Evolutionary conservation across 1,140 invertebrate species (phyloP), one percentile per base, ranked within the genome.

Genomic region (Zophobas atratus): DNA sequence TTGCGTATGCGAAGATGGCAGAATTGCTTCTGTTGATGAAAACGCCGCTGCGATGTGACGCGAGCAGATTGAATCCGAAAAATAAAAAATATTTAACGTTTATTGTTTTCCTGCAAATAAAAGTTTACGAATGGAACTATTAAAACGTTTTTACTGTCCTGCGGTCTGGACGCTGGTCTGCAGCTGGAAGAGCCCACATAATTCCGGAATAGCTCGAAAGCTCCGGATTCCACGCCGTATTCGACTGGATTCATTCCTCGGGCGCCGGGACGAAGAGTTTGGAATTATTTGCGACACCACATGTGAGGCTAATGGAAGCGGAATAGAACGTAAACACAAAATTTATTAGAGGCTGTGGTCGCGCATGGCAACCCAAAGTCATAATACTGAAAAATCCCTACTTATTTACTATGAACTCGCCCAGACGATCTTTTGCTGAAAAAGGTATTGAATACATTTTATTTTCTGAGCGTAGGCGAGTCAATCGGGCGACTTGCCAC

Each of bases 111-210:
- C 20, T 20, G 20, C 20, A 20, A 20, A 20, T 75, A 53, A 38
- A 60, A 63, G 73, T 71, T 71, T 71, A 72, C 75, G 71, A 73
- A 79, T 80, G 57, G 77, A 20, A 20, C 81, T 77, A 82, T 80
- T 82, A 82, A 80, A 80, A 80, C 77, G 79, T 78, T 80, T 79
- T 80, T 78, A 78, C 70, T 73, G 72, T 76, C 48, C 72, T 75
- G 67, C 75, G 79, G 81, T 82, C 76, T 57, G 73, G 33, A 33
- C 51, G 46, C 70, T 36, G 72, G 72, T 75, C 53, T 55, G 49
- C 72, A 75, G 53, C 72, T 75, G 72, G 20, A 20, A 57, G 53
- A 75, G 51, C 72, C 57, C 72, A 51, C 72, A 75, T 53, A 75
- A 36, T 51, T 75, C 51, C 33, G 72, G 72, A 75, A 75, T 75